Percentiles rank a stretch among this genome's conserved stretches.
Conservation (phyloP, 35 echinoderm and acorn worm genomes). For the Diadema setosum region DNA sequence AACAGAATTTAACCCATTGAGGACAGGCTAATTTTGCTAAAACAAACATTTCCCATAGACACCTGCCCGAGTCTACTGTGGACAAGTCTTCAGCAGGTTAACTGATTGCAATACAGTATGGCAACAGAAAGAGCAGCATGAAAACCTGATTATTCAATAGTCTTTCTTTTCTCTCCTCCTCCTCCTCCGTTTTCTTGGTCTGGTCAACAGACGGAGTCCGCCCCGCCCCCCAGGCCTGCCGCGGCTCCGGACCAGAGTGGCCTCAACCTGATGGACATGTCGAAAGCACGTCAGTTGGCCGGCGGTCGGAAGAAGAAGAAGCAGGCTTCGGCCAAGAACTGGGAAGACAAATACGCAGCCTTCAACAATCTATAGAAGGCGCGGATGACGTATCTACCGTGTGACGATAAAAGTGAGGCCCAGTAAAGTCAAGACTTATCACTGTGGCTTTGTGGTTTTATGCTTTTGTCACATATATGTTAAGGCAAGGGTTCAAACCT, state of each 20-base stretch:
- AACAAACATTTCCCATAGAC: too few relatives aligned
- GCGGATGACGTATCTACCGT: background rate
- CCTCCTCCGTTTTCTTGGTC: background rate
- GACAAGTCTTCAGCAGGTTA: too few relatives aligned
- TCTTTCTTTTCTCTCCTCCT: background rate
- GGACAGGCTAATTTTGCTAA: too few relatives aligned
- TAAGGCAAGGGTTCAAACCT: too few relatives aligned
- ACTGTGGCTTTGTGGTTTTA: too few relatives aligned
- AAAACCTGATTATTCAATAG: background rate
- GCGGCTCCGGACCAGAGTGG: background rate
- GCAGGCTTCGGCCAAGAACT: constrained; percentile 24
- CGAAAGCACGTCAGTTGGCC: constrained; percentile 50
- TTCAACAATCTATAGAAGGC: constrained; percentile 50
- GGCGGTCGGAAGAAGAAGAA: constrained; percentile 68
- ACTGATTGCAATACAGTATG: too few relatives aligned
- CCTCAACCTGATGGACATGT: constrained; percentile 60
- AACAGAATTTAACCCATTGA: too few relatives aligned
- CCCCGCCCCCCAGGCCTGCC: background rate
- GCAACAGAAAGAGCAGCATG: background rate
- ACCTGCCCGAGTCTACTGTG: too few relatives aligned
- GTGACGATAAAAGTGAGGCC: too few relatives aligned
- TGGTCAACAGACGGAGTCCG: background rate
- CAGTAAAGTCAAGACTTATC: too few relatives aligned
- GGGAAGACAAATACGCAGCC: constrained; percentile 54
- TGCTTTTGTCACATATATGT: too few relatives aligned